These are phyloP conservation scores for Poeciliopsis paucimaculata DNA, from an alignment of 2,797 vertebrate species.

Conservation along the genomic window DNA sequence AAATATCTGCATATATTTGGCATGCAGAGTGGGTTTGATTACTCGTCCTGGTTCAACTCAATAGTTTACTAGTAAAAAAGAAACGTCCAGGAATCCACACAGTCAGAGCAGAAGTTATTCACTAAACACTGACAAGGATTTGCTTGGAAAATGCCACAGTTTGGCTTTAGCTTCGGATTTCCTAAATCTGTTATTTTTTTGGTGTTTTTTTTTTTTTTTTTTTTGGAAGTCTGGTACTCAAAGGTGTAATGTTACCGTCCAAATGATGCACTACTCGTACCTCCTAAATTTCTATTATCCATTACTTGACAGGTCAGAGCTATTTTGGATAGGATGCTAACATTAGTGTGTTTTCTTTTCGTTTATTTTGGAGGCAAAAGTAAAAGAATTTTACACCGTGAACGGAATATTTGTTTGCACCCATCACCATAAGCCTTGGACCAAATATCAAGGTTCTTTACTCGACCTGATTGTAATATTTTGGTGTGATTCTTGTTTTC, in stretches of 20 bases:
- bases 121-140: not conserved
- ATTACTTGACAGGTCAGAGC: not conserved
- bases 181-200: not conserved
- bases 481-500: conserved; percentile 24
- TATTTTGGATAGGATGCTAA: not conserved
- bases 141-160: not conserved
- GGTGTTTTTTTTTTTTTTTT: not conserved
- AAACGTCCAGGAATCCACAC: not conserved
- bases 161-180: not conserved
- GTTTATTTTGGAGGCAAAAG: conserved; percentile 38
- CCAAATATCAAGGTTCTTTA: conserved; percentile 40
- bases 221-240: not conserved
- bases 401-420: conserved; percentile 42
- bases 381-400: conserved; percentile 4
- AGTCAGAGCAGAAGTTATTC: not conserved
- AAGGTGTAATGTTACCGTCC: not conserved
- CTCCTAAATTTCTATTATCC: not conserved
- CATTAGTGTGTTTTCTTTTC: conserved; percentile 14
- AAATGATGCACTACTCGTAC: not conserved
- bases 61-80: not conserved
- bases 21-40: not conserved
- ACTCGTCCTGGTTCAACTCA: not conserved
- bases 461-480: conserved; percentile 11
- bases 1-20: not conserved
- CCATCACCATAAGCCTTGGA: conserved; percentile 51